Evolutionary conservation across 2,797 vertebrate genomes (phyloP).

Genomic region (Myripristis jacobus): DNA sequence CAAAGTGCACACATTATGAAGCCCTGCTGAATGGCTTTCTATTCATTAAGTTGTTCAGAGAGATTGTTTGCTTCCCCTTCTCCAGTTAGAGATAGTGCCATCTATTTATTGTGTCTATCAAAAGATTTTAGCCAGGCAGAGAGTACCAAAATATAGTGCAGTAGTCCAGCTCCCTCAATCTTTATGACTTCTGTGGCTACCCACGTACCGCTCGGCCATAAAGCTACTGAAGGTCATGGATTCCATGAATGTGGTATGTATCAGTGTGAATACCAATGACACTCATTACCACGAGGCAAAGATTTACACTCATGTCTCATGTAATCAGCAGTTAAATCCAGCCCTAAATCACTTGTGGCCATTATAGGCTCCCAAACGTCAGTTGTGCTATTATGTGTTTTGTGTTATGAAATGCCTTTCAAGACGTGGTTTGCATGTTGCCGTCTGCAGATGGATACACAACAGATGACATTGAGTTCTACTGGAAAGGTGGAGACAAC

Average conservation of each 20-base stretch:
- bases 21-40: constrained; percentile 52
- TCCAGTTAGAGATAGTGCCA: constrained; percentile 26
- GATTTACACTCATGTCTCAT: constrained; percentile 57
- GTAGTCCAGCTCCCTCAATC: constrained; percentile 43
- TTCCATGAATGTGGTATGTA: constrained; percentile 28
- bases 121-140: constrained; percentile 29
- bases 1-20: constrained; percentile 51
- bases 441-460: constrained; percentile 92
- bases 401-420: background rate
- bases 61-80: constrained; percentile 44
- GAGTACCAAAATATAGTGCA: constrained; percentile 25
- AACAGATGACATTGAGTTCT: constrained; percentile 98
- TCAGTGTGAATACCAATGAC: constrained; percentile 41
- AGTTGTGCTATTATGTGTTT: constrained; percentile 17
- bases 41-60: constrained; percentile 65
- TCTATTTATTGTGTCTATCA: too few species aligned
- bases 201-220: constrained; percentile 25
- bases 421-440: constrained; percentile 2
- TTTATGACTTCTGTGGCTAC: constrained; percentile 41
- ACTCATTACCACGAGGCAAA: constrained; percentile 11
- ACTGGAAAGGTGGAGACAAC: constrained; percentile 94
- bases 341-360: constrained; percentile 43
- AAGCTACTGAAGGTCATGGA: constrained; percentile 45
- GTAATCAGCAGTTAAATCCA: constrained; percentile 40
- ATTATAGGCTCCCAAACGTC: constrained; percentile 34